Base-by-base conservation (phyloP, 2,888 invertebrate species). In the Drosophila birchii region DNA sequence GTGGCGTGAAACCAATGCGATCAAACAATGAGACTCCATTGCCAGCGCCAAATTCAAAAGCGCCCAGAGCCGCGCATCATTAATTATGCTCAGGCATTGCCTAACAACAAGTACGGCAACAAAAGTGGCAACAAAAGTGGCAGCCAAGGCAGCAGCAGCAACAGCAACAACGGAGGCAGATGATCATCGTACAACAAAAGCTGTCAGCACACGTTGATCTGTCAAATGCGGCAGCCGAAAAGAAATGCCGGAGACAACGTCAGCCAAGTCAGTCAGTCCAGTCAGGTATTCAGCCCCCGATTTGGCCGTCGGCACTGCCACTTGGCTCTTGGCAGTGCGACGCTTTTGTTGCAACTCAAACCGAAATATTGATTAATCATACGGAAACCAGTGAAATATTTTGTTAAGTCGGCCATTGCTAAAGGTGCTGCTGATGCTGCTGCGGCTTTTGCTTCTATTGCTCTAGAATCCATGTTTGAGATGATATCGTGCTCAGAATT, bases 121-220 rank as follows among this genome's bases (percentile, higher is more conserved):
- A 78, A 78, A 88, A 78, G 80, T 84, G 78, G 86, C 51, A 53
- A 53, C 51, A 53, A 60, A 55, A 68, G 45, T 34, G 69, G 44
- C 56, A 77, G 58, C 59, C 64, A 59, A 45, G 59, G 53, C 51
- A 58, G 38, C 51, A 58, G 38, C 53, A 62, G 8, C 49, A 49
- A 32, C 32, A 32, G 39, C 45, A 47, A 64, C 75, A 79, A 43
- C 44, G 63, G 32, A 55, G 81, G 59, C 54, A 73, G 66, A 63
- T 58, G 38, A 39, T 63, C 57, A 53, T 53, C 54, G 66, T 39
- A 75, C 71, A 79, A 54, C 75, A 73, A 79, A 85, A 88, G 88
- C 89, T 90, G 90, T 88, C 89, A 90, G 86, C 90, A 80, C 81
- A 75, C 81, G 87, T 79, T 86, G 83, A 88, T 82, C 88, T 87